phyloP scores from a whole-genome alignment of 2,113 vertebrate genomes.

The Rallus limicola region DNA sequence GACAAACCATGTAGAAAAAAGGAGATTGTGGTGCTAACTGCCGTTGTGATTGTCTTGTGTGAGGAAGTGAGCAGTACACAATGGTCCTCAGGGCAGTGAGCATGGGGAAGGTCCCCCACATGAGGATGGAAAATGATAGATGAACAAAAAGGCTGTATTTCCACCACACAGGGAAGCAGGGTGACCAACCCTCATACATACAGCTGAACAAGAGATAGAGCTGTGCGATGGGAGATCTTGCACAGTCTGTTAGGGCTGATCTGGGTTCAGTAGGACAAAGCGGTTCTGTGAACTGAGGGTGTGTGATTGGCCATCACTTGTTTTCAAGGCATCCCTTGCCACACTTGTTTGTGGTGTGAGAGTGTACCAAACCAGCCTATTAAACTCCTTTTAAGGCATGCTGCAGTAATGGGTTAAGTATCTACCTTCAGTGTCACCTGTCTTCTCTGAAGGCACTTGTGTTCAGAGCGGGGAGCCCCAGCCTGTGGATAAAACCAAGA shows the following conservation, averaged over 20 bases:
- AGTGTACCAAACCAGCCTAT: not conserved
- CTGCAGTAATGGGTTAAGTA: accelerated
- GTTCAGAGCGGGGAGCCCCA: not conserved
- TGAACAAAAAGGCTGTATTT: not conserved
- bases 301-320: not conserved
- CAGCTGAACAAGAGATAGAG: not conserved
- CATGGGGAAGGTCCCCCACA: not conserved
- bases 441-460: not conserved
- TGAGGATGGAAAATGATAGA: not conserved
- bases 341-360: not conserved
- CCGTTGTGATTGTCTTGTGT: not conserved
- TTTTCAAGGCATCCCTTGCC: not conserved
- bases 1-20: not conserved
- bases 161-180: accelerated
- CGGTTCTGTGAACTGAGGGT: not conserved
- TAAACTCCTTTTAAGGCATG: not conserved
- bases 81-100: accelerated
- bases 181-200: accelerated
- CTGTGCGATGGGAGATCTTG: accelerated
- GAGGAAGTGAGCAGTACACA: not conserved
- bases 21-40: not conserved
- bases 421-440: not conserved
- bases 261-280: not conserved
- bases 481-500: not conserved
- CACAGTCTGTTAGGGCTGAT: not conserved